Evolutionary conservation across 35 echinoderm and acorn worm genomes (phyloP).

Genomic region (Antedon bifida): DNA sequence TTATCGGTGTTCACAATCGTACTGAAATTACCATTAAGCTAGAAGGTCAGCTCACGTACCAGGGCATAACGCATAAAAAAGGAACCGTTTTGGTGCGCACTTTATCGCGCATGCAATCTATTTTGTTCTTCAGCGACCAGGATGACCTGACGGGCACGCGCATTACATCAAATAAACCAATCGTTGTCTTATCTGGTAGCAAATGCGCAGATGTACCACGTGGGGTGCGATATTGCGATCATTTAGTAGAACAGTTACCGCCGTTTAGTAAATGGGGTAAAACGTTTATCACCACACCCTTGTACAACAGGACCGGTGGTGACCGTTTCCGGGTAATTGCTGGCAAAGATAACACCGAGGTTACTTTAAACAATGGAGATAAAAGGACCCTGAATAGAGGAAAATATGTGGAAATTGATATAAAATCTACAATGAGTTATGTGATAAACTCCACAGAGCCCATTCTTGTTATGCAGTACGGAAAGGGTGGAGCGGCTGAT

Average conservation of each 20-base stretch:
- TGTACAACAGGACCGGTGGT: conserved; percentile 25
- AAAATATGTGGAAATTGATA: conserved; percentile 35
- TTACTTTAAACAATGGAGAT: conserved; percentile 5
- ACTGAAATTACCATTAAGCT: conserved; percentile 38
- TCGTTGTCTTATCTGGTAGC: conserved; percentile 64
- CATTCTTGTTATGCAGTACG: conserved; percentile 67
- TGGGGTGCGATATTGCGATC: conserved; percentile 50
- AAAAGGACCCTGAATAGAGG: conserved; percentile 27
- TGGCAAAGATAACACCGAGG: conserved; percentile 33
- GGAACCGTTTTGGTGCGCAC: conserved; percentile 17
- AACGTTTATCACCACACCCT: conserved; percentile 57
- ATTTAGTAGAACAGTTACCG: conserved; percentile 57
- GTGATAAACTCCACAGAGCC: conserved; percentile 36
- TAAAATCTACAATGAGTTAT: conserved; percentile 36
- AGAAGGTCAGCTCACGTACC: conserved; percentile 1
- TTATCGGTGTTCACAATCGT: conserved; percentile 39
- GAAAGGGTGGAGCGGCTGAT: conserved; percentile 52
- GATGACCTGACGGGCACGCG: conserved; percentile 70
- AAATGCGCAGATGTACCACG: conserved; percentile 77
- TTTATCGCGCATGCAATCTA: conserved; percentile 28
- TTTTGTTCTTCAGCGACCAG: conserved; percentile 32
- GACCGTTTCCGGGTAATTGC: conserved; percentile 79
- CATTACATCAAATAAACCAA: conserved; percentile 35
- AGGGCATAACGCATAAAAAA: conserved; percentile 7
- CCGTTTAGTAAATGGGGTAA: conserved; percentile 71